A percentile compares a stretch with the other conserved stretches of the same genome.
Conservation (phyloP, 1,140 invertebrate genomes). For the Meteorus sp. region DNA sequence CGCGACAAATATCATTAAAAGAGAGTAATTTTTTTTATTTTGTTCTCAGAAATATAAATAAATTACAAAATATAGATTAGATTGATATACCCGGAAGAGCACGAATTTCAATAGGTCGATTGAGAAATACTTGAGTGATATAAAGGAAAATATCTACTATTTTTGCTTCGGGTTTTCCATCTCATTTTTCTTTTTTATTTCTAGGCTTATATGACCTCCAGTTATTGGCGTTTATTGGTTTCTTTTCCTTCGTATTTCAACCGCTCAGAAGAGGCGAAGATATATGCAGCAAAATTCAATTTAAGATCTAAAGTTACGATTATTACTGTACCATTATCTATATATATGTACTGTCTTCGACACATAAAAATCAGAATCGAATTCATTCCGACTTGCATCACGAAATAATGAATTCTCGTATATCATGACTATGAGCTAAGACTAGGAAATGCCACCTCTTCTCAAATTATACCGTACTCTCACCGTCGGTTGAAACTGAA, state of each 20-base stretch:
- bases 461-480: constrained; percentile 48
- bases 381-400: neutral
- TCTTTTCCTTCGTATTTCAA: too few relatives aligned
- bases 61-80: constrained; percentile 55
- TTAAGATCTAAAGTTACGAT: too few relatives aligned
- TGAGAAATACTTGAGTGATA: neutral
- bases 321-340: too few relatives aligned
- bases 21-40: constrained; percentile 42
- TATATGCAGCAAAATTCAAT: too few relatives aligned
- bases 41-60: constrained; percentile 57
- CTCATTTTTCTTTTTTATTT: too few relatives aligned
- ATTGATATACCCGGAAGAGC: constrained; percentile 46
- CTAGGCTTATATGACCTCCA: too few relatives aligned
- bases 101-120: neutral
- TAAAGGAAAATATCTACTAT: constrained; percentile 11
- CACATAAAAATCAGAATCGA: neutral
- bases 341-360: neutral
- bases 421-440: constrained; percentile 20
- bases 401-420: neutral
- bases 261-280: too few relatives aligned
- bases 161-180: too few relatives aligned
- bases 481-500: constrained; percentile 51
- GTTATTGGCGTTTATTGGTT: too few relatives aligned
- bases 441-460: constrained; percentile 47
- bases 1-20: constrained; percentile 13